Base-by-base conservation (phyloP, 1,140 invertebrate species). In the Drosophila insularis region DNA sequence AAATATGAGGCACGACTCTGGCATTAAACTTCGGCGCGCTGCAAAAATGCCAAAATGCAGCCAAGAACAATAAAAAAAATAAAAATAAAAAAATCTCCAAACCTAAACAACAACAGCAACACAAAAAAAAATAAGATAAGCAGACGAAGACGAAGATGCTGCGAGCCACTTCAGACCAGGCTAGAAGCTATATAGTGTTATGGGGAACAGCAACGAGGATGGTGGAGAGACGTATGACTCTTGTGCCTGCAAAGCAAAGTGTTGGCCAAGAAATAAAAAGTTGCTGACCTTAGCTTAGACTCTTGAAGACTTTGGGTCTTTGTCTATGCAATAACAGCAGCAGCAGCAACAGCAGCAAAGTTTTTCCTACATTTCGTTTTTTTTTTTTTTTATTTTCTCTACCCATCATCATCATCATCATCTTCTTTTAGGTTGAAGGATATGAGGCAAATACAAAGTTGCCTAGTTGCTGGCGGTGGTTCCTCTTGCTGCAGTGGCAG, bases 1-100 rank as follows among this genome's bases (percentile, higher is more conserved):
- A 87, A 87, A 89, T 89, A 87, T 87, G 84, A 87, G 84, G 84
- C 84, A 87, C 84, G 84, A 87, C 84, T 87, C 82, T 89, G 84
- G 82, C 82, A 87, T 87, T 86, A 86, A 86, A 86, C 81, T 86
- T 86, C 82, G 75, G 81, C 82, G 69, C 80, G 80, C 80, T 86
- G 82, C 79, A 86, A 86, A 50, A 86, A 86, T 86, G 81, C 81
- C 81, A 86, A 87, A 86, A 86, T 86, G 81, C 82, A 86, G 79
- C 78, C 67, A 87, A 87, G 84, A 87, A 87, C 82, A 87, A 87
- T 87, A 87, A 89, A 89, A 78, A 40, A 46, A 58, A 46, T 43
- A 67, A 23, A 62, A 23, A 37, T 55, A 60, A 11, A 62, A 68
- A 21, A 10, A 37, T 35, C 32, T 8, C 32, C 32, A 10, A 8